Percentiles rank a stretch among this genome's conserved stretches.
phyloP scores from a whole-genome alignment of 64 coral and sea anemone genomes.

The Dendronephthya gigantea region DNA sequence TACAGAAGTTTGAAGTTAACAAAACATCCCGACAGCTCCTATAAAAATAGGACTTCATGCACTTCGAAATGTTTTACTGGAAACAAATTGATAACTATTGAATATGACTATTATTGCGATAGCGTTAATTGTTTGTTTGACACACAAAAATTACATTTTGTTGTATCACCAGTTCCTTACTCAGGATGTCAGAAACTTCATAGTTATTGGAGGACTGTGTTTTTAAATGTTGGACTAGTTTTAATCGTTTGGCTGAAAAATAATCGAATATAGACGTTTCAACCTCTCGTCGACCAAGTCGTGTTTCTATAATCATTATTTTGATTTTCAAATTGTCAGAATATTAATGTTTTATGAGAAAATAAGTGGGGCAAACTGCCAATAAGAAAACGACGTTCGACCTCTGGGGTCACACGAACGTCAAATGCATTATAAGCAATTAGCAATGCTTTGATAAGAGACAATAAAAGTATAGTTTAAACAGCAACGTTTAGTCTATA shows the following conservation, averaged over 20 bases:
- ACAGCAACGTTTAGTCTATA: too few relatives aligned
- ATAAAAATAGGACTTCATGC: not conserved
- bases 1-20: not conserved
- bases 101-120: not conserved
- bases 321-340: too few relatives aligned
- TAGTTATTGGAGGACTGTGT: not conserved
- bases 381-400: too few relatives aligned
- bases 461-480: too few relatives aligned
- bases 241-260: not conserved
- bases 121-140: not conserved
- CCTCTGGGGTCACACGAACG: too few relatives aligned
- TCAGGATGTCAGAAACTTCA: not conserved
- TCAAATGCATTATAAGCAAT: too few relatives aligned
- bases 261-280: not conserved
- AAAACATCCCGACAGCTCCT: not conserved
- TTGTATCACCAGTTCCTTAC: not conserved
- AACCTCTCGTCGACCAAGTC: too few relatives aligned
- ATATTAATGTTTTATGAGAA: too few relatives aligned
- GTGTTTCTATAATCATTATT: too few relatives aligned
- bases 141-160: not conserved
- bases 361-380: too few relatives aligned
- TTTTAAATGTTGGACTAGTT: not conserved
- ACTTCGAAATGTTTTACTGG: not conserved
- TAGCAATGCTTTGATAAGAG: too few relatives aligned
- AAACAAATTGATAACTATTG: not conserved